Conservation (phyloP, 2,113 vertebrate species). For the Pionites leucogaster region DNA sequence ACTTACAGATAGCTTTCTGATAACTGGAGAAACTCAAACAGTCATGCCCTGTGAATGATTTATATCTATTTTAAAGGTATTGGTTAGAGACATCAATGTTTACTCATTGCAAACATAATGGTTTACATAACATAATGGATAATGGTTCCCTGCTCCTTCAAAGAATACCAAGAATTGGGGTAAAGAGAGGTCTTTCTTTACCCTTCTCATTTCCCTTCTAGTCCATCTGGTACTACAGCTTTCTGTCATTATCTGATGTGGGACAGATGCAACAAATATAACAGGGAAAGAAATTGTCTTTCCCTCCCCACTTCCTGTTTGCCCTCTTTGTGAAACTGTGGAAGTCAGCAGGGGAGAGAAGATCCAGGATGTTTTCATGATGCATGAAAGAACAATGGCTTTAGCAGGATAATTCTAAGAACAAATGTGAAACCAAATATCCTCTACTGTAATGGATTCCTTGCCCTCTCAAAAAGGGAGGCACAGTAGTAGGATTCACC, state of each 20-base stretch:
- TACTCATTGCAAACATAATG: neutral
- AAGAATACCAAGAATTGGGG: neutral
- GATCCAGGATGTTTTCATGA: neutral
- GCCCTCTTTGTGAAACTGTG: neutral
- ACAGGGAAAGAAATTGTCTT: neutral
- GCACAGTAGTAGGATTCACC: constrained; percentile 35
- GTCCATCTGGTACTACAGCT: neutral
- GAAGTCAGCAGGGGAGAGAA: constrained; percentile 15
- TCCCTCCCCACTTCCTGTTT: neutral
- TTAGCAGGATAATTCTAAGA: constrained; percentile 60
- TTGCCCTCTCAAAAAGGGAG: constrained; percentile 26
- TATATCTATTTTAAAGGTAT: neutral
- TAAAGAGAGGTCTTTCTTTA: neutral
- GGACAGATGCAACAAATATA: neutral
- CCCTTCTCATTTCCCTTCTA: neutral
- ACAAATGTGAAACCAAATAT: constrained; percentile 68
- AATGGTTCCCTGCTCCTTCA: neutral
- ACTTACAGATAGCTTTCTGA: neutral
- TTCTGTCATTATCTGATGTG: neutral
- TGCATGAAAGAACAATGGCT: constrained; percentile 49
- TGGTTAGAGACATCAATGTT: neutral
- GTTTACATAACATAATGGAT: neutral
- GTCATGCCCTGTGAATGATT: neutral
- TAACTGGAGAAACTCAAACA: neutral
- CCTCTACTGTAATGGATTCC: neutral